Conservation (phyloP, 2,113 vertebrate species). For the Grallaria varia region DNA sequence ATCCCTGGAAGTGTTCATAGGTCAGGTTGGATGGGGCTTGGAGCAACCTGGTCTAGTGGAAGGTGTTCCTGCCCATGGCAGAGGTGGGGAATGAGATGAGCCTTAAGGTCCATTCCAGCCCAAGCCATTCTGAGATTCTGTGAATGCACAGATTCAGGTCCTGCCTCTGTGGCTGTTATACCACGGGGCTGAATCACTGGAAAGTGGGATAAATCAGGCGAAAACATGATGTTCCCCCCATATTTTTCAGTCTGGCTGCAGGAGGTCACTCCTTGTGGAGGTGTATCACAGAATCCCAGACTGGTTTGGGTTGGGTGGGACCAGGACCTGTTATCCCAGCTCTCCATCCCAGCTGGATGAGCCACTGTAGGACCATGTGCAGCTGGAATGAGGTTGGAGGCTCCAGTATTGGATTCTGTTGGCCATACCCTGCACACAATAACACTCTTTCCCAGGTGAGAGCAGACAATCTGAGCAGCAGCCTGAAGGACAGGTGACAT, state of each 20-base stretch:
- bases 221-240: background rate
- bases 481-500: slow-evolving; percentile 50
- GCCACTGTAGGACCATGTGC: background rate
- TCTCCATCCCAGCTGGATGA: background rate
- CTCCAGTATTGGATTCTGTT: slow-evolving; percentile 5
- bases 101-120: background rate
- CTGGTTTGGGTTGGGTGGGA: background rate
- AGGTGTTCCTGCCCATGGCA: background rate
- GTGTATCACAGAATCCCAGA: background rate
- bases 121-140: background rate
- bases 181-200: background rate
- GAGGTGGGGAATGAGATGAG: background rate
- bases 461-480: slow-evolving; percentile 6
- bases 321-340: background rate
- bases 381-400: slow-evolving; percentile 19
- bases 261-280: background rate
- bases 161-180: background rate
- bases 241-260: background rate
- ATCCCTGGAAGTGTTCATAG: background rate
- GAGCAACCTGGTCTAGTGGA: background rate
- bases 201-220: background rate
- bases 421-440: background rate
- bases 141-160: background rate
- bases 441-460: background rate
- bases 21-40: background rate